phyloP scores from a whole-genome alignment of 2,797 vertebrate genomes.

The Kryptopterus vitreolus region DNA sequence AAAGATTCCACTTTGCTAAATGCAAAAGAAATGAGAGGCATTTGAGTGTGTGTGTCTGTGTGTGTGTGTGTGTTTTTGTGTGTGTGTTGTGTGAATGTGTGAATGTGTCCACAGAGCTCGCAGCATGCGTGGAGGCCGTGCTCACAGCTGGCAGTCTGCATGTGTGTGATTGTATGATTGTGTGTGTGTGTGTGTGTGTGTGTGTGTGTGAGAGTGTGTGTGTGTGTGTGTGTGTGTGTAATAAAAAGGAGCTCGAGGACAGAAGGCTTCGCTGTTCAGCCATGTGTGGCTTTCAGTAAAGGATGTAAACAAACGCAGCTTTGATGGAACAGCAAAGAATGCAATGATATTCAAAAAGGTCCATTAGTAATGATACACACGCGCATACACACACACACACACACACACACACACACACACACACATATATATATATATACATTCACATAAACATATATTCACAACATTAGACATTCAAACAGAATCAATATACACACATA shows the following conservation, averaged over 20 bases:
- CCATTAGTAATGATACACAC: no score
- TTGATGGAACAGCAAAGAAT: not conserved
- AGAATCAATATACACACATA: no score
- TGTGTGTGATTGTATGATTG: conserved; percentile 34
- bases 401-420: no score
- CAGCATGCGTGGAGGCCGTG: conserved; percentile 17
- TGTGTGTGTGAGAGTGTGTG: conserved; percentile 1
- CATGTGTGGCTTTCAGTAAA: conserved; percentile 27
- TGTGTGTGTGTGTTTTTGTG: conserved; percentile 30
- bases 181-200: conserved; percentile 19
- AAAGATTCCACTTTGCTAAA: conserved; percentile 15
- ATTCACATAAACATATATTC: no score
- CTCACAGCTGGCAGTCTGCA: conserved; percentile 43
- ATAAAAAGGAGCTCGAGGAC: conserved; percentile 34
- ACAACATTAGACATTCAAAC: no score
- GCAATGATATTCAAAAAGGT: conserved; percentile 1
- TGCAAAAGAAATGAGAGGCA: conserved; percentile 7
- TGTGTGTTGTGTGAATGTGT: conserved; percentile 32
- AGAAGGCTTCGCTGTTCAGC: conserved; percentile 27
- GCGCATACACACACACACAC: no score
- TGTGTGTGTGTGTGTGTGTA: conserved; percentile 9
- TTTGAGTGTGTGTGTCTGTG: conserved; percentile 26
- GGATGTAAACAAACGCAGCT: conserved; percentile 10
- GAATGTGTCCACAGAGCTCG: conserved; percentile 37
- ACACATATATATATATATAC: no score